These are phyloP conservation scores for Drosophila multiciliata DNA, from an alignment of 2,888 invertebrate genomes.

Conservation along the genomic window DNA sequence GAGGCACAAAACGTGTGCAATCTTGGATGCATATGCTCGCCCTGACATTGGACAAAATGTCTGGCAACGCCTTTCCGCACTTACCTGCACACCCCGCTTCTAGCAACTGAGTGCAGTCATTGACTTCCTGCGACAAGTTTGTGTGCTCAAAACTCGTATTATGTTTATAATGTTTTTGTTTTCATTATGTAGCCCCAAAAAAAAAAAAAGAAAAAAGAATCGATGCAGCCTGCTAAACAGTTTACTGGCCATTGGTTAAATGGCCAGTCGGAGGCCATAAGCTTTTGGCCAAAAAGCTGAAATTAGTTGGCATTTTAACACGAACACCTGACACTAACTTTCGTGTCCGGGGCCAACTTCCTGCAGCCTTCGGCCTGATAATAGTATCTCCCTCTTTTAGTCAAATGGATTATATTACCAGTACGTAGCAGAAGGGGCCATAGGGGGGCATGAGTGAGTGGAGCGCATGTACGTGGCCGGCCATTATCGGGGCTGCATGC, in stretches of 20 bases:
- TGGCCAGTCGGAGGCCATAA: slow-evolving; percentile 42
- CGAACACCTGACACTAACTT: slow-evolving; percentile 75
- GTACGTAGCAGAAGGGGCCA: neutral
- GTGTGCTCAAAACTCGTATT: slow-evolving; percentile 59
- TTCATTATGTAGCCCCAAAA: slow-evolving; percentile 66
- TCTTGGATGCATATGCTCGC: slow-evolving; percentile 52
- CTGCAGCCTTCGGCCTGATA: slow-evolving; percentile 47
- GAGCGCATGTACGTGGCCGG: slow-evolving; percentile 37
- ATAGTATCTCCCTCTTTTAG: slow-evolving; percentile 62
- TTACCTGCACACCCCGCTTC: neutral
- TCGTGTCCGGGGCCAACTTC: slow-evolving; percentile 34
- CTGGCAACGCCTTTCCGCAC: slow-evolving; percentile 50
- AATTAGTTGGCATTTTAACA: slow-evolving; percentile 81
- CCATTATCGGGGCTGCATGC: slow-evolving; percentile 68
- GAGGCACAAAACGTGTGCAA: slow-evolving; percentile 56
- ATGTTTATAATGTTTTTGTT: slow-evolving; percentile 71
- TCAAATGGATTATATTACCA: slow-evolving; percentile 72
- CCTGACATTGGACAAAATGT: slow-evolving; percentile 40
- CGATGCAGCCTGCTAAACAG: slow-evolving; percentile 35
- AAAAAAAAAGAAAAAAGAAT: slow-evolving; percentile 41
- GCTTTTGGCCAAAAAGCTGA: slow-evolving; percentile 71
- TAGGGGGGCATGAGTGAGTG: neutral
- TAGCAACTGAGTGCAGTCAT: slow-evolving; percentile 17
- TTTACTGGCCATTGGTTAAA: slow-evolving; percentile 73
- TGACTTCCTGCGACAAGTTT: slow-evolving; percentile 72